A percentile compares a stretch with the other conserved stretches of the same genome.
These are phyloP conservation scores for Himalopsyche phryganea DNA, from an alignment of 1,140 invertebrate species.

Conservation along the genomic window DNA sequence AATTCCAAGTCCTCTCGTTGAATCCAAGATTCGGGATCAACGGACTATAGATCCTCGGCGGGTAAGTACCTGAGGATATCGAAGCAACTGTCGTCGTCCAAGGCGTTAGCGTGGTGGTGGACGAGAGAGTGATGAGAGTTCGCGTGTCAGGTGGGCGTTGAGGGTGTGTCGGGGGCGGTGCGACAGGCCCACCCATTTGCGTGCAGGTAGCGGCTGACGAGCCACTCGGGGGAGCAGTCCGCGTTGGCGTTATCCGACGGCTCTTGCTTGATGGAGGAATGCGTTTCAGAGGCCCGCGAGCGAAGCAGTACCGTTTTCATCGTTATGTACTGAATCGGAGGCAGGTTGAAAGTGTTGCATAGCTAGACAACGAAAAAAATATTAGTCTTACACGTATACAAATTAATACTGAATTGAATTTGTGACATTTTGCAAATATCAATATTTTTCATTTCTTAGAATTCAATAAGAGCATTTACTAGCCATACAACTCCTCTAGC, in stretches of 20 bases:
- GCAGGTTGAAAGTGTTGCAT: constrained; percentile 42
- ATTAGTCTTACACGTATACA: no score
- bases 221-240: constrained; percentile 30
- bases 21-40: no score
- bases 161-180: constrained; percentile 18
- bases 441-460: no score
- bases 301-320: constrained; percentile 49
- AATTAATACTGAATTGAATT: no score
- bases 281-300: neutral
- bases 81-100: constrained; percentile 21
- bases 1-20: no score
- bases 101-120: neutral
- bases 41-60: constrained; percentile 16
- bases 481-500: no score
- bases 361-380: constrained; percentile 39
- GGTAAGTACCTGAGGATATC: constrained; percentile 22
- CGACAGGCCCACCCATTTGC: constrained; percentile 41
- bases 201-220: constrained; percentile 42
- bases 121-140: no score
- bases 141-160: constrained; percentile 29
- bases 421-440: no score
- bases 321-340: constrained; percentile 49
- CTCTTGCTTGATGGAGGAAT: neutral
- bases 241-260: constrained; percentile 36
- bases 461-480: no score